Base-by-base conservation (phyloP, 2,113 vertebrate genomes). In the Anarhynchus alexandrinus region DNA sequence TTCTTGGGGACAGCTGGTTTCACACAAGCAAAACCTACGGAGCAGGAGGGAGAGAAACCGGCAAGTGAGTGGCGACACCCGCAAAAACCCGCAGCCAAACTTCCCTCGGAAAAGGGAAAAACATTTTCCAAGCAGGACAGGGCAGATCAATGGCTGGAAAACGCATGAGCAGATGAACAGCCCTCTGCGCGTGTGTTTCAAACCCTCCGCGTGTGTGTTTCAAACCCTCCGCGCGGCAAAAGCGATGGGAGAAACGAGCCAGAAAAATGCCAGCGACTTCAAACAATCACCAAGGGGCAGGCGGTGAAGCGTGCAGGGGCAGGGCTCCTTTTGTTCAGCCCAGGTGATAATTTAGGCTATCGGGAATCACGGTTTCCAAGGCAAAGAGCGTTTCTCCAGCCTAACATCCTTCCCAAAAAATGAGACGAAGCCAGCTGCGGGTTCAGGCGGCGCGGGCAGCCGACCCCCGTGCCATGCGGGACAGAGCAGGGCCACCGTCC, bases 1-100 rank as follows among this genome's bases (percentile, higher is more conserved):
- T 79, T 98, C 98, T 83, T 98, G 98, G 18, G 98, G 98, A 54
- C 98, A 98, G 96, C 98, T 98, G 94, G 98, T 98, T 96, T 98
- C 98, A 95, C 98, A 98, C 95, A 98, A 92, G 94, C 98, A 98
- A 91, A 98, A 98, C 97, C 98, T 98, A 64, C 19, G 27, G 17
- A 82, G 57, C 65, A 43, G 6, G 57, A 43, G 84, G 83, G 36
- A 94, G 38, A 94, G 42, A 74, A 45, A 40, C 15, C 2, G 25
- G 36, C 10, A 23, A 32, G 69, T 71, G 72, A 88, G 78, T 3
- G 54, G 42, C 4, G 51, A 30, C 17, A 3, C 16, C 11, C 3
- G 9, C 11, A 10, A 9, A 32, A 58, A 69, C 29, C 1, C 1
- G 34, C 14, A 7, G 38, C 67, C 49, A 43, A 70, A 34, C 9